Evolutionary conservation across 1,140 invertebrate species (phyloP).

Genomic region (Euwallacea fornicatus): DNA sequence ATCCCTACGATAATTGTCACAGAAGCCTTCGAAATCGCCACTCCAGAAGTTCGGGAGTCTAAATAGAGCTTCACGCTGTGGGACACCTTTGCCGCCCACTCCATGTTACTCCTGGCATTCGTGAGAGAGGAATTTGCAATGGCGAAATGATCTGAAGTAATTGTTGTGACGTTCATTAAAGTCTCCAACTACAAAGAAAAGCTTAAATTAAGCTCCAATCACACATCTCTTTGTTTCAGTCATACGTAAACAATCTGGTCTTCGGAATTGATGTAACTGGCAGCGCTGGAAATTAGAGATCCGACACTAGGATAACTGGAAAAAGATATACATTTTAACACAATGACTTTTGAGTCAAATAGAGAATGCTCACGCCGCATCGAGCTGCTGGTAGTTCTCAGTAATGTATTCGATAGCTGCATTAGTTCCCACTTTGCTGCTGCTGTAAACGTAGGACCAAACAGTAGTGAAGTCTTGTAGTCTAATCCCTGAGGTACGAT

Average conservation of each 20-base stretch:
- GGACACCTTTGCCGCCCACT: slow-evolving; percentile 7
- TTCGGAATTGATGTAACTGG: slow-evolving; percentile 17
- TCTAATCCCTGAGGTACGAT: slow-evolving; percentile 52
- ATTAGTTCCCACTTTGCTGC: slow-evolving; percentile 53
- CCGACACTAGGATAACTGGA: slow-evolving; percentile 13
- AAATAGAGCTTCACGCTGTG: slow-evolving; percentile 1
- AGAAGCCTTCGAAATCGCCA: not conserved
- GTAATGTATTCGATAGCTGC: slow-evolving; percentile 56
- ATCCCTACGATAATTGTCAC: not conserved
- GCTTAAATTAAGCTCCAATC: not conserved
- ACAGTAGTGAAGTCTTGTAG: slow-evolving; percentile 54
- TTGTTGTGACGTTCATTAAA: not conserved
- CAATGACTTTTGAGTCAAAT: not conserved
- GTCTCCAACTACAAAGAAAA: not conserved
- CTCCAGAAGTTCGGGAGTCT: not conserved
- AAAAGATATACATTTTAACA: not conserved
- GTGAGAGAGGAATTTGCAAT: slow-evolving; percentile 1
- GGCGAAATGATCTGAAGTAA: not conserved
- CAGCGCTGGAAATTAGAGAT: slow-evolving; percentile 13
- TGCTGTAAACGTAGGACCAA: slow-evolving; percentile 53
- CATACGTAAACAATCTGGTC: slow-evolving; percentile 15
- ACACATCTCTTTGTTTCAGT: not conserved
- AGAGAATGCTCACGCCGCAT: slow-evolving; percentile 12
- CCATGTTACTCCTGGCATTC: slow-evolving; percentile 9
- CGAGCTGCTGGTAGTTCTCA: slow-evolving; percentile 20